A percentile compares a stretch with the other conserved stretches of the same genome.
Evolutionary conservation across 2,888 invertebrate genomes (phyloP).

Genomic region (Aporophyla nigra): DNA sequence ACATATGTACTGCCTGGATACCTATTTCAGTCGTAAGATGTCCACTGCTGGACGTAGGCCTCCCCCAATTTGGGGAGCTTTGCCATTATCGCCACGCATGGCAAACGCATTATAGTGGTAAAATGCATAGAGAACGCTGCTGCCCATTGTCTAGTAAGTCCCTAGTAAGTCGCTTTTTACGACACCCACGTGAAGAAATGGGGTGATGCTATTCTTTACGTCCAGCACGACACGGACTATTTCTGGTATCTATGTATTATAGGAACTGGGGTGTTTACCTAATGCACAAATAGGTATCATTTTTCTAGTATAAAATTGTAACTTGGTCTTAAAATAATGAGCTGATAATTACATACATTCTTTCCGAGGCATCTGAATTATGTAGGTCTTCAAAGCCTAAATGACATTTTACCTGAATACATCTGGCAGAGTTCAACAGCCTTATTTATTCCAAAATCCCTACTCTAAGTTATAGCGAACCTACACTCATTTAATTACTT

Average conservation of each 20-base stretch:
- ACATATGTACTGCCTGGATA: neutral
- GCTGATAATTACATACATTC: neutral
- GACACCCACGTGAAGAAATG: too few relatives aligned
- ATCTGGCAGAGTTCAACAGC: conserved; percentile 12
- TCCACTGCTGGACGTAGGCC: too few relatives aligned
- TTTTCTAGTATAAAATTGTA: neutral
- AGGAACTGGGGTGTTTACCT: neutral
- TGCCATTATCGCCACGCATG: too few relatives aligned
- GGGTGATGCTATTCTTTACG: too few relatives aligned
- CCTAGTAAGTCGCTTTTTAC: too few relatives aligned
- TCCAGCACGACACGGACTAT: too few relatives aligned
- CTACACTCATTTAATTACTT: conserved; percentile 14
- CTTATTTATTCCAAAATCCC: conserved; percentile 15
- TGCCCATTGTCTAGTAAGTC: too few relatives aligned
- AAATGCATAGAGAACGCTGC: too few relatives aligned
- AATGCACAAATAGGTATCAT: neutral
- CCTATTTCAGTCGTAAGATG: too few relatives aligned
- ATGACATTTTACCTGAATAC: neutral
- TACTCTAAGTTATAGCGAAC: neutral
- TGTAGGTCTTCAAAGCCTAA: neutral
- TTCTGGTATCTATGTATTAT: neutral
- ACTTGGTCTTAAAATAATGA: neutral
- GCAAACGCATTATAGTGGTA: too few relatives aligned
- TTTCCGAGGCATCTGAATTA: too few relatives aligned
- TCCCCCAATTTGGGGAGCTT: too few relatives aligned